A percentile compares a stretch with the other conserved stretches of the same genome.
phyloP scores from a whole-genome alignment of 2,797 vertebrate species.

The Smutsia temminckii region DNA sequence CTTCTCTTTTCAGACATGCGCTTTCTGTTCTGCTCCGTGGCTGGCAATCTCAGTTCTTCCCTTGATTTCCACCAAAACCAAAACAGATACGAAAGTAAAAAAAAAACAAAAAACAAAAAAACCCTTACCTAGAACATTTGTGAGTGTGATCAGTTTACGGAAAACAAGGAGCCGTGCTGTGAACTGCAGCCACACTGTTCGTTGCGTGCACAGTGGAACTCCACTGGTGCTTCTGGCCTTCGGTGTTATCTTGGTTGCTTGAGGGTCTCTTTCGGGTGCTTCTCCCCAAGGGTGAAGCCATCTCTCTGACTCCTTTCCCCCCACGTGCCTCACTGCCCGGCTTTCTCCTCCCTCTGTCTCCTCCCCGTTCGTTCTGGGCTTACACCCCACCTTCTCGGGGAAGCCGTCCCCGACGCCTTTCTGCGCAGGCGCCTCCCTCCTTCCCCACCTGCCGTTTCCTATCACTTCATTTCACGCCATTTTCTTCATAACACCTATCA shows the following conservation, averaged over 20 bases:
- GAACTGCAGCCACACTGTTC: too few relatives aligned
- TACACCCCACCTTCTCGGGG: background rate
- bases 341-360: background rate
- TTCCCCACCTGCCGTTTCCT: background rate
- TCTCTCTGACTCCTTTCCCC: background rate
- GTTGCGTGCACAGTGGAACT: accelerated
- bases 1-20: background rate
- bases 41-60: constrained; percentile 41
- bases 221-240: background rate
- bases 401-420: background rate
- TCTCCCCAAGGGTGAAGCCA: background rate
- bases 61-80: constrained; percentile 58
- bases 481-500: background rate
- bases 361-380: background rate
- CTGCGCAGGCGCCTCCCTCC: background rate
- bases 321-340: background rate
- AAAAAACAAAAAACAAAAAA: background rate
- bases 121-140: background rate
- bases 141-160: background rate
- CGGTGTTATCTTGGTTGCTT: too few relatives aligned
- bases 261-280: too few relatives aligned
- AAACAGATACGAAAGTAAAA: constrained; percentile 45
- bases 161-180: background rate
- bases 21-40: constrained; percentile 15
- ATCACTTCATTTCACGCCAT: background rate